Evolutionary conservation across 2,797 vertebrate genomes (phyloP), one percentile per base, ranked within the genome.

Genomic region (Sebastes cheni): DNA sequence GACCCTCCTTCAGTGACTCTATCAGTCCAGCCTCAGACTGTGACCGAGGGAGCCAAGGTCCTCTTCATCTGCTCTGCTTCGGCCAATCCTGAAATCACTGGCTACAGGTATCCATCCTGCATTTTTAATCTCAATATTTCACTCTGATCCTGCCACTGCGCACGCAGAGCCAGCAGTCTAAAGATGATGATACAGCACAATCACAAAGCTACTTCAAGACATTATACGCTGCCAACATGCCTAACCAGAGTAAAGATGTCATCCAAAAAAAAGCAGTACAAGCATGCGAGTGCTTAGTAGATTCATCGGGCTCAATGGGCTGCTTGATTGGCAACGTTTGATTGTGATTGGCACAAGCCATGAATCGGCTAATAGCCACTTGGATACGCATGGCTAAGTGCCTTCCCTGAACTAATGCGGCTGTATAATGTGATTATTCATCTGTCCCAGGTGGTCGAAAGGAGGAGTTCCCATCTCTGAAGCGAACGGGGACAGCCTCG

Each of bases 1-100:
- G 97, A 98, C 88, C 96, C 97, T 25, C 97, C 97, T 0, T 91
- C 96, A 20, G 97, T 98, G 87, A 97, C 96, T 27, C 94, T 98
- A 29, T 97, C 97, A 3, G 97, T 97, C 52, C 96, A 97, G 75
- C 97, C 97, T 14, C 97, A 97, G 85, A 97, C 96, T 2, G 96
- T 97, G 70, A 95, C 95, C 1, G 97, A 98, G 34, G 97, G 97
- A 83, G 95, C 97, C 61, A 97, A 97, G 66, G 97, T 98, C 69
- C 96, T 96, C 64, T 98, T 98, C 83, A 93, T 96, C 87, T 98
- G 97, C 92, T 95, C 95, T 6, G 97, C 97, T 30, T 97, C 96
- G 0, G 97, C 97, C 84, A 97, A 97, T 86, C 97, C 97, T 9
- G 97, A 98, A 75, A 97, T 98, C 89, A 97, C 96, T 0, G 96